These are phyloP conservation scores for Dilophus febrilis DNA, from an alignment of 2,888 invertebrate species.

Conservation along the genomic window DNA sequence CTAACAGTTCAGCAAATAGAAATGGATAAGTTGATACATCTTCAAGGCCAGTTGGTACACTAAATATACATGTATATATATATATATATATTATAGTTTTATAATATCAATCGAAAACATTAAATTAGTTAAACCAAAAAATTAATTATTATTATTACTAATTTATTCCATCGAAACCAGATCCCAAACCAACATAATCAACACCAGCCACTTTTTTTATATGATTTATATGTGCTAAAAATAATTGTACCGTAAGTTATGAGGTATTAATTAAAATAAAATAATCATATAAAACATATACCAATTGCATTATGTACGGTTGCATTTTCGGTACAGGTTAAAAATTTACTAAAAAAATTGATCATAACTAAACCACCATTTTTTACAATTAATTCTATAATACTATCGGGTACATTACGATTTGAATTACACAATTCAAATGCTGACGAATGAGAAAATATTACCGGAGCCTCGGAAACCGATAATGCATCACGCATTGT, in stretches of 20 bases:
- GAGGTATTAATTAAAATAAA: conserved; percentile 1
- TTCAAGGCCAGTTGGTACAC: conserved; percentile 66
- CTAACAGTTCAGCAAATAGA: conserved; percentile 59
- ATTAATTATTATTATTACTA: conserved; percentile 50
- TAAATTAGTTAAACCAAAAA: too few species aligned
- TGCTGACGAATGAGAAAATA: conserved; percentile 74
- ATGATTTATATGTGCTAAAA: conserved; percentile 79
- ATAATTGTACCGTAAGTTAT: background rate
- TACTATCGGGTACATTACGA: conserved; percentile 64
- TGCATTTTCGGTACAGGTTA: conserved; percentile 56
- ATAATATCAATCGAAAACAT: too few species aligned
- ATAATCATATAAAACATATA: conserved; percentile 26
- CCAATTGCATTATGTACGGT: conserved; percentile 67
- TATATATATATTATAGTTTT: too few species aligned
- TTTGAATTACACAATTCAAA: conserved; percentile 64
- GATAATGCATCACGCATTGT: conserved; percentile 68
- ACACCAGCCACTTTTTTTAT: conserved; percentile 70
- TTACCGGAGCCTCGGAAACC: conserved; percentile 62
- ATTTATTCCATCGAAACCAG: conserved; percentile 81
- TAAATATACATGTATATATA: too few species aligned
- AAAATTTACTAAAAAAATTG: conserved; percentile 65
- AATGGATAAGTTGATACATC: conserved; percentile 65
- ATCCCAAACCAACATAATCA: conserved; percentile 75
- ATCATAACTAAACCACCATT: conserved; percentile 78
- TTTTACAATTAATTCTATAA: conserved; percentile 50